A percentile compares a stretch with the other conserved stretches of the same genome.
phyloP scores from a whole-genome alignment of 2,797 vertebrate species.

The Oreortyx pictus region DNA sequence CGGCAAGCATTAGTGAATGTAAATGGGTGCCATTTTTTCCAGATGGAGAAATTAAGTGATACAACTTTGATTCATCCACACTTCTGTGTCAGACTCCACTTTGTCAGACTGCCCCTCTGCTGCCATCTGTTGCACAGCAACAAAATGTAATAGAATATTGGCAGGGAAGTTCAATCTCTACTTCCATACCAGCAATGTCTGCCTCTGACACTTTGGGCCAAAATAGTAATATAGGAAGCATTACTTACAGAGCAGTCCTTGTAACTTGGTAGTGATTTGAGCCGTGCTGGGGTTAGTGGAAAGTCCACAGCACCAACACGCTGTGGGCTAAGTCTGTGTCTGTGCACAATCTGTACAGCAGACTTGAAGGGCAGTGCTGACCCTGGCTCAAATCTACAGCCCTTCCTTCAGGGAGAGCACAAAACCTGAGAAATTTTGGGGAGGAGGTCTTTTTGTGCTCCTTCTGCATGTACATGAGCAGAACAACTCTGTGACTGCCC shows the following conservation, averaged over 20 bases:
- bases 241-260: neutral
- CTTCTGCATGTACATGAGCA: neutral
- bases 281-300: neutral
- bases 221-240: neutral
- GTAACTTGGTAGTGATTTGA: neutral
- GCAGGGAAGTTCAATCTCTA: neutral
- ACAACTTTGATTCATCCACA: neutral
- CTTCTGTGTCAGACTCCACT: neutral
- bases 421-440: neutral
- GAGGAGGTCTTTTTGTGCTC: neutral
- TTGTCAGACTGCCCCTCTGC: neutral
- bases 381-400: neutral
- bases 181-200: neutral
- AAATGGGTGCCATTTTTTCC: too few species aligned
- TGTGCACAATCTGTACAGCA: neutral
- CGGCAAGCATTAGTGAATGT: too few species aligned
- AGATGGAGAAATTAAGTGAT: too few species aligned
- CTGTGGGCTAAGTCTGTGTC: neutral
- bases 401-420: neutral
- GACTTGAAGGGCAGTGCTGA: neutral
- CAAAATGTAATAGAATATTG: neutral
- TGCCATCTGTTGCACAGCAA: neutral
- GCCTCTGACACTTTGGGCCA: too few species aligned
- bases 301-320: neutral
- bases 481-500: neutral